Evolutionary conservation across 2,888 invertebrate genomes (phyloP).

Genomic region (Melieria picta): DNA sequence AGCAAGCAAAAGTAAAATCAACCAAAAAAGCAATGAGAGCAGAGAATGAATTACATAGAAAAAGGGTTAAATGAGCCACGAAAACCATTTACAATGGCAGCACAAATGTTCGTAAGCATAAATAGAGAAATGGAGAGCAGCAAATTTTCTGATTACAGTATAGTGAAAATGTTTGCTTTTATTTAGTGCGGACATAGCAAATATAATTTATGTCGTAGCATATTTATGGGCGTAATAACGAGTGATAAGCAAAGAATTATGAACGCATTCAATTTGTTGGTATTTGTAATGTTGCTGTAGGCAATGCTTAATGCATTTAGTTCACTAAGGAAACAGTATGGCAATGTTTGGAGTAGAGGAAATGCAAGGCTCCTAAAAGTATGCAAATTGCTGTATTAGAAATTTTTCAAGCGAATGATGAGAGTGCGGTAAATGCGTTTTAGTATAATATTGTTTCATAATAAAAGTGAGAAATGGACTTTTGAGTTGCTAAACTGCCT

Average conservation of each 20-base stretch:
- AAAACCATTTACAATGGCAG: background rate
- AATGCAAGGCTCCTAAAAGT: too few species aligned
- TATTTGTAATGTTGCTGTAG: background rate
- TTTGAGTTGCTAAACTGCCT: too few species aligned
- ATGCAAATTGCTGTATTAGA: too few species aligned
- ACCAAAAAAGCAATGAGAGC: too few species aligned
- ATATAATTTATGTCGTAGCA: background rate
- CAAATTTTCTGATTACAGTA: slow-evolving; percentile 14
- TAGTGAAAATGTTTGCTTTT: background rate
- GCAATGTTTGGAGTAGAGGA: too few species aligned
- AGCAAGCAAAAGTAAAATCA: background rate
- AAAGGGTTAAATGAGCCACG: slow-evolving; percentile 28
- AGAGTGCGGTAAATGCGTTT: too few species aligned
- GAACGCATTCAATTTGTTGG: slow-evolving; percentile 1
- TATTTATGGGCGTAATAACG: background rate
- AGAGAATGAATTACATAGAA: background rate
- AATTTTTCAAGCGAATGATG: too few species aligned
- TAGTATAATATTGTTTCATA: too few species aligned
- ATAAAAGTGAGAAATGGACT: too few species aligned
- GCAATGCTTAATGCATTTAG: background rate
- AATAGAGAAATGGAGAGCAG: background rate
- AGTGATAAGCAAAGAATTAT: slow-evolving; percentile 14
- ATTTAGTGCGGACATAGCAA: background rate
- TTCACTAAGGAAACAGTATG: too few species aligned
- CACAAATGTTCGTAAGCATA: background rate